Evolutionary conservation across 2,888 invertebrate genomes (phyloP), one percentile per base, ranked within the genome.

Genomic region (Metacarcinus magister): DNA sequence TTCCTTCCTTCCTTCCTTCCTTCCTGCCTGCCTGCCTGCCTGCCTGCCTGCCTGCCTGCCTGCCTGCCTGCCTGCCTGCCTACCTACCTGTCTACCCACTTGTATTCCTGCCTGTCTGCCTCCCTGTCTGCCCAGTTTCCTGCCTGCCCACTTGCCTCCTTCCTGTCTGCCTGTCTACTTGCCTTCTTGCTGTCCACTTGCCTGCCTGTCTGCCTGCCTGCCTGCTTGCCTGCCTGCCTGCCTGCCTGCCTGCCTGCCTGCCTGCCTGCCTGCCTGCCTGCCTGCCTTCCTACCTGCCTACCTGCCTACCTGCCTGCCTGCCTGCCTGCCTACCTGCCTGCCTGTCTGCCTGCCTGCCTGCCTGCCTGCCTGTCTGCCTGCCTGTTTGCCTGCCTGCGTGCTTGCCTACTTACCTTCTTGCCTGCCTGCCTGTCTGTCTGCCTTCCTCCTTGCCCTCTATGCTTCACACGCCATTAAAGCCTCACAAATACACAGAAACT

Each of bases 381-480:
- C 19, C 75, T 75, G 7, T n/a, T n/a, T 67, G n/a, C 5, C 19
- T 5, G 23, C 67, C 67, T 67, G 19, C 23, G 0, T n/a, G 13
- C 48, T 13, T 48, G 19, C n/a, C 19, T 67, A 1, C 8, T n/a
- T n/a, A 23, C 23, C 75, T 28, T 8, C 5, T 7, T 75, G 1
- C n/a, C 28, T 7, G 5, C 23, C 75, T 75, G 23, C 23, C 60
- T 4, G 0, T n/a, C 75, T 67, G 67, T 23, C 28, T 7, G 28
- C 28, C 75, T 75, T 23, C 75, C 75, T 75, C n/a, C 28, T n/a
- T 16, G 3, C 5, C 28, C 75, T 23, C 75, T 8, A 5, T 8
- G n/a, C 75, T 75, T 75, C 75, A 75, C 75, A 23, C 75, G 75
- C 75, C 75, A 75, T 23, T n/a, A 75, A 16, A 75, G n/a, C 75